These are phyloP conservation scores for Ashinkailepas kermadecensis DNA, from an alignment of 2,888 invertebrate genomes.

Conservation along the genomic window DNA sequence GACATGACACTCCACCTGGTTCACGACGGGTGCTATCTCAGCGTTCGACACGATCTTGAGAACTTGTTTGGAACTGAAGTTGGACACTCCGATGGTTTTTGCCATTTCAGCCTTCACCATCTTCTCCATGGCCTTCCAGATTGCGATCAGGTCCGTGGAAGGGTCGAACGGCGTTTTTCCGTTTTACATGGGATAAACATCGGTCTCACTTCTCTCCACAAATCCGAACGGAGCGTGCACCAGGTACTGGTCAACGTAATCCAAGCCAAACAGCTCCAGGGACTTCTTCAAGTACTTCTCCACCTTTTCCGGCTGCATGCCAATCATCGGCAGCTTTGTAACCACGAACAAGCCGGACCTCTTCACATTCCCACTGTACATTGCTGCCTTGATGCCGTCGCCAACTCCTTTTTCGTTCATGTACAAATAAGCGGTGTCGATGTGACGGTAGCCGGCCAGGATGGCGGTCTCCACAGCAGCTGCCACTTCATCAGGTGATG, in stretches of 20 bases:
- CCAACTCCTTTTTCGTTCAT: too few relatives aligned
- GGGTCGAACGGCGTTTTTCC: constrained; percentile 48
- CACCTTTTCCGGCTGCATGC: constrained; percentile 55
- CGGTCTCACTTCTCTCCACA: constrained; percentile 51
- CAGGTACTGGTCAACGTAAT: constrained; percentile 75
- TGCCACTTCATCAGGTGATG: constrained; percentile 2
- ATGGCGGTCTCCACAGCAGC: constrained; percentile 24
- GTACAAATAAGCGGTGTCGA: constrained; percentile 29
- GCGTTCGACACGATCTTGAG: too few relatives aligned
- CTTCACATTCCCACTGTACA: background rate
- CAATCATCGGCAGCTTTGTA: constrained; percentile 33
- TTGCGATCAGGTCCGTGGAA: constrained; percentile 59
- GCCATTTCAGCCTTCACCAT: constrained; percentile 60
- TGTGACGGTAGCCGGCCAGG: constrained; percentile 28
- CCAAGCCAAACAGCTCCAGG: constrained; percentile 58
- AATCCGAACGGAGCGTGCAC: too few relatives aligned
- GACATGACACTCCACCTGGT: too few relatives aligned
- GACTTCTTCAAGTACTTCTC: constrained; percentile 60
- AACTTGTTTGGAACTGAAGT: too few relatives aligned
- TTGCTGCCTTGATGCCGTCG: constrained; percentile 6
- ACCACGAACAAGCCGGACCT: background rate
- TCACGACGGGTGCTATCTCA: too few relatives aligned
- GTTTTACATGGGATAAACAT: constrained; percentile 58
- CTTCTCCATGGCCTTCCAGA: constrained; percentile 65
- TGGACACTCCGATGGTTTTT: constrained; percentile 76